Evolutionary conservation across 1,140 invertebrate species (phyloP), one percentile per base, ranked within the genome.

Genomic region (Brachionus rubens): DNA sequence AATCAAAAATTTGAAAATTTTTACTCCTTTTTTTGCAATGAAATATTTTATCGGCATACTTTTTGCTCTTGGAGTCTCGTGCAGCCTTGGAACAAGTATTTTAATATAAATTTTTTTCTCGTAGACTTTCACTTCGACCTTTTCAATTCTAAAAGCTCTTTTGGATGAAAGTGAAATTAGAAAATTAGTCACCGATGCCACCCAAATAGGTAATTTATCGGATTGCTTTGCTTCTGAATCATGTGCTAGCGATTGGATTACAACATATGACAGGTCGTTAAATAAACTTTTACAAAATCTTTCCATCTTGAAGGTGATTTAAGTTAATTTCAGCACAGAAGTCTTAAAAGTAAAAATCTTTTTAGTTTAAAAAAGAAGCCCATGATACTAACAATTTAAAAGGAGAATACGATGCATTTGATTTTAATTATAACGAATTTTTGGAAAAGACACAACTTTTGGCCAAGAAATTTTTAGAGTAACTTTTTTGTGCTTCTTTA

Each of bases 191-290:
- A n/a, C n/a, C n/a, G n/a, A n/a, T n/a, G n/a, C n/a, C n/a, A n/a
- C n/a, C n/a, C n/a, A n/a, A n/a, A n/a, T n/a, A n/a, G n/a, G n/a
- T n/a, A n/a, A n/a, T n/a, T n/a, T n/a, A n/a, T n/a, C n/a, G n/a
- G n/a, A 47, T 48, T 40, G 36, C 33, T 24, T 30, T 5, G 7
- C 6, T 10, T 19, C 14, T 26, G 65, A 70, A 47, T 26, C 47
- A 21, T 70, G 65, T 50, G 65, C 36, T n/a, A 70, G 47, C 26
- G 33, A 70, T 9, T 70, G 65, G 65, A 24, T 70, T 10, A 70
- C 26, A 6, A 10, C 21, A 26, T 70, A 70, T 21, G 46, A 70
- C 21, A 6, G 28, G 9, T 14, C 19, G 21, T 19, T 50, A 16
- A 50, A 28, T 16, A 21, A 70, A 7, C 16, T 70, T n/a, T 48